Evolutionary conservation across 2,888 invertebrate species (phyloP).

Genomic region (Plebejus anna): DNA sequence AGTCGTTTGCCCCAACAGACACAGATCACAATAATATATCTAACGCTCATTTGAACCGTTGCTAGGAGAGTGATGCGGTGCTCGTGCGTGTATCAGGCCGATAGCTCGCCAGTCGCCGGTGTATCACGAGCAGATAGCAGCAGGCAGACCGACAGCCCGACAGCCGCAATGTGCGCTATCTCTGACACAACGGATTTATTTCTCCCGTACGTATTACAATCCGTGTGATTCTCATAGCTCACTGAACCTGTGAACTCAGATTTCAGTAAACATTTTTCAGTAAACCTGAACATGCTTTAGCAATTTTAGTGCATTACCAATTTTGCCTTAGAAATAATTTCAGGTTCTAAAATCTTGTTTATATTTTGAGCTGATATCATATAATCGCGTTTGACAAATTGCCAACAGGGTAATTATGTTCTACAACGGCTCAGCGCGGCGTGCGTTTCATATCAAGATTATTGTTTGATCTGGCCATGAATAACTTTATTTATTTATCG

Average conservation of each 20-base stretch:
- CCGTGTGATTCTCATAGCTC: neutral
- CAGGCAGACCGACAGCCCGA: neutral
- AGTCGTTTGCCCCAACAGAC: neutral
- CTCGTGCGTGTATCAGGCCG: neutral
- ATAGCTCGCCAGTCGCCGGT: neutral
- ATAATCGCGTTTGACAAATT: conserved; percentile 6
- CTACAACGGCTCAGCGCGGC: neutral
- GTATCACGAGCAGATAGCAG: conserved; percentile 1
- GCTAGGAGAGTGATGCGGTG: neutral
- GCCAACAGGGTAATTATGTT: neutral
- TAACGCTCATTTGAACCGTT: neutral
- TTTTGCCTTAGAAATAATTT: neutral
- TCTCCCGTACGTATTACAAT: neutral
- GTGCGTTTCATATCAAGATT: neutral
- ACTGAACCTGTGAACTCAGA: neutral
- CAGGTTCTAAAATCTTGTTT: neutral
- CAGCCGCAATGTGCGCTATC: neutral
- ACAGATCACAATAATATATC: neutral
- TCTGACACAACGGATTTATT: neutral
- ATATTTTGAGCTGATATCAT: neutral
- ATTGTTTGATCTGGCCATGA: neutral
- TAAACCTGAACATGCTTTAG: neutral
- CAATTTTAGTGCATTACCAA: neutral
- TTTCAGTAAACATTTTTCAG: too few species aligned
- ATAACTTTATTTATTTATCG: neutral